Evolutionary conservation across 2,797 vertebrate species (phyloP).

Genomic region (Eurystomus glaucurus): DNA sequence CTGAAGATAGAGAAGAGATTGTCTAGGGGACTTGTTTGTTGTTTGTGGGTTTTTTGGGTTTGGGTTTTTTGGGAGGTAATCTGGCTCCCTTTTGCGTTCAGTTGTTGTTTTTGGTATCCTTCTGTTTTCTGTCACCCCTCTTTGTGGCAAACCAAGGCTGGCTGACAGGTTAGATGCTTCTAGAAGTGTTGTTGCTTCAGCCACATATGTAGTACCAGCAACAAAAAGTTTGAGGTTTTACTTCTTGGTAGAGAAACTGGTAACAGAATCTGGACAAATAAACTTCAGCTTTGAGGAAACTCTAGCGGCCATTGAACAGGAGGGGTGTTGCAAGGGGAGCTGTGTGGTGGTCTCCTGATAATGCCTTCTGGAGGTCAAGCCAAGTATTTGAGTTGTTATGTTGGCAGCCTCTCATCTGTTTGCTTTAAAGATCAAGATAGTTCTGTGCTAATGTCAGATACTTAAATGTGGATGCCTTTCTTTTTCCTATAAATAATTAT

Average conservation of each 20-base stretch:
- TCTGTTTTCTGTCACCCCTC: background rate
- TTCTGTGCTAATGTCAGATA: background rate
- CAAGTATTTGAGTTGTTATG: background rate
- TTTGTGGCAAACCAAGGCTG: background rate
- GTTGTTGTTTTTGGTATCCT: background rate
- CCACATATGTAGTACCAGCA: rapidly evolving
- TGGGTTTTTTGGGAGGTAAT: background rate
- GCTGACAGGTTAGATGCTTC: background rate
- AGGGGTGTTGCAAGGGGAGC: background rate
- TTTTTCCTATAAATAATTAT: slow-evolving; percentile 1
- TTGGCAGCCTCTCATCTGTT: background rate
- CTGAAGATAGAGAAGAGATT: background rate
- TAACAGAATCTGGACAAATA: background rate
- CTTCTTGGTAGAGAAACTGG: background rate
- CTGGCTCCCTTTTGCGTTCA: background rate
- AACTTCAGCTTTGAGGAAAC: background rate
- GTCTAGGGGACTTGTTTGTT: background rate
- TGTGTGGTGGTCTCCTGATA: background rate
- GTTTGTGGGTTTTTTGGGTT: background rate
- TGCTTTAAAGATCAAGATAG: background rate
- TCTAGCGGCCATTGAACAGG: rapidly evolving
- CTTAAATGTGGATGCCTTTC: background rate
- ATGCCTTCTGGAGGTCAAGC: background rate
- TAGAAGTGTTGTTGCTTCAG: background rate
- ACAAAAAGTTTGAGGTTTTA: background rate